Evolutionary conservation across 2,888 invertebrate species (phyloP), one percentile per base, ranked within the genome.

Genomic region (Hemicrepidius hirtus): DNA sequence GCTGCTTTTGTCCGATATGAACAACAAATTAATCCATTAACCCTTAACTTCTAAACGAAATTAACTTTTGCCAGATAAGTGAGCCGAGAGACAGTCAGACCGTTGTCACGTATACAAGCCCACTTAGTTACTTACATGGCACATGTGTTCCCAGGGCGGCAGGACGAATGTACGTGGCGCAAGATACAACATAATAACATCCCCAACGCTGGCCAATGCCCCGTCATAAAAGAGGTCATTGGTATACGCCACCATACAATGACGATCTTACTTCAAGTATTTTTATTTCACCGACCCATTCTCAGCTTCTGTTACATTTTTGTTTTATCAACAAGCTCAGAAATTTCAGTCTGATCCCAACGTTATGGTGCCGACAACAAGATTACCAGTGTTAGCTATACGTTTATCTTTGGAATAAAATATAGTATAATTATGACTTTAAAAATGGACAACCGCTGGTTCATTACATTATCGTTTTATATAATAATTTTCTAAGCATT

Each of bases 71-170:
- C 66, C 68, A 59, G 60, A 68, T 63, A 65, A 69, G 55, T 53
- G 66, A 66, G 50, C 35, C 50, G 60, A 41, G 64, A 59, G 59
- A 63, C 53, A 50, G 57, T 49, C 53, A 20, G 71, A 68, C 66
- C 65, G 73, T 75, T 75, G 76, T 76, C 78, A 77, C 79, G 79
- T 79, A 77, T 72, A 73, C 73, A 65, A 68, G 66, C 75, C 76
- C 78, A 76, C 76, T 79, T 79, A 78, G 79, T 78, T 76, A 77
- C 77, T 79, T 78, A 78, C 78, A 77, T 75, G 75, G 76, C 75
- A 71, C 77, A 75, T 75, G 74, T 74, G 68, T 75, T 75, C 77
- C 75, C 75, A 62, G 62, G 73, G 71, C 68, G 53, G 62, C 67
- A 70, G 65, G 49, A 75, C 67, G 67, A 66, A 74, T 66, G 76